Evolutionary conservation across 2,888 invertebrate species (phyloP), one percentile per base, ranked within the genome.

Genomic region (Venusia cambrica): DNA sequence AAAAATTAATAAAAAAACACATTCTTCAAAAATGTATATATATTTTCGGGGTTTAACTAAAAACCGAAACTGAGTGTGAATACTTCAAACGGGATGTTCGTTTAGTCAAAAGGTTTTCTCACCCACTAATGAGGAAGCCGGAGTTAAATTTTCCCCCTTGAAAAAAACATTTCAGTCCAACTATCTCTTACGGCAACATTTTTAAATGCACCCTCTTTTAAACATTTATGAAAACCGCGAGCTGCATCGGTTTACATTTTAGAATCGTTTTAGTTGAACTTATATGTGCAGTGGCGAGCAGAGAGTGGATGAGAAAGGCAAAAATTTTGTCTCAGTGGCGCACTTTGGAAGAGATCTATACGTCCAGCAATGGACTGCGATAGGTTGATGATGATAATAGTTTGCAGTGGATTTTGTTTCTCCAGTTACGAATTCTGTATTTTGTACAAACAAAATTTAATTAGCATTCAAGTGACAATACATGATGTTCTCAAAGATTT

Each of bases 101-200:
- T 62, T 54, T 59, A 62, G 62, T 73, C 61, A 68, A 73, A 73
- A 67, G 62, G 62, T 53, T 68, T 51, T 41, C 41, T 57, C 59
- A 32, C 48, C 52, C 70, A 50, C 73, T 76, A 75, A 76, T 73
- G 75, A 73, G 72, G 67, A 61, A 56, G 66, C 61, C 64, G 64
- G 64, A 66, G 71, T 66, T 64, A 68, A 64, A 62, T 63, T 62
- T 65, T 68, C 44, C 65, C 68, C 55, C 69, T 69, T 65, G 42
- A 73, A 74, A 74, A 69, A 63, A 64, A 71, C 65, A 63, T 66
- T 70, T 66, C 54, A 57, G 61, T 57, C 47, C 48, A 56, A 64
- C 69, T 71, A 70, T 70, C 68, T 66, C 51, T 53, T 49, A 46
- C 53, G 57, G 67, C 61, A 57, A 64, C 62, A 60, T 65, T 68